Base-by-base conservation (phyloP, 2,888 invertebrate genomes). In the Ophioninae sp. region DNA sequence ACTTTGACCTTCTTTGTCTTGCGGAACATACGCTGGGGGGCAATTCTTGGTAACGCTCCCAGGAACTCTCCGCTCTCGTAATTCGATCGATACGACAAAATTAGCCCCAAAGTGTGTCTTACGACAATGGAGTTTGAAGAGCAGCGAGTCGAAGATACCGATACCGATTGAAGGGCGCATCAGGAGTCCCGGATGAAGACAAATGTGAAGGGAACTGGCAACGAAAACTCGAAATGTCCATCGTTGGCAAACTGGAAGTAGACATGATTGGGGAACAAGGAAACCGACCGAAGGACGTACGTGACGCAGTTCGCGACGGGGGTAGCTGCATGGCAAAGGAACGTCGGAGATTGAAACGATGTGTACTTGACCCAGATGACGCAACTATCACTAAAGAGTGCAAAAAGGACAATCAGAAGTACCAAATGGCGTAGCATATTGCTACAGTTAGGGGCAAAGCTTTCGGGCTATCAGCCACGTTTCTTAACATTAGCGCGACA, bases 381-480 rank as follows among this genome's bases (percentile, higher is more conserved):
- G 37, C 65, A 41, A 64, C 8, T 70, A 64, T 21, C 73, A 68
- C 61, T 75, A 68, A 64, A 76, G 65, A 75, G 78, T 68, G 78
- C 80, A 78, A 57, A 70, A 69, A 68, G 62, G 50, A 70, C 59
- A 74, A 83, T 69, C 76, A 81, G 73, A 83, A 78, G 8, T 62
- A 10, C 81, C 73, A 72, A 37, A 85, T 84, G 78, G 50, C 61
- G 41, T 30, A 23, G 68, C 59, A 76, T 73, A 69, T 65, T 79
- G 68, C 64, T 30, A 76, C 77, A 85, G 86, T 89, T 89, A 88
- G 87, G 86, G 88, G 89, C 88, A 90, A 91, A 90, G 87, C 91
- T 91, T 30, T 91, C 91, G 91, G 89, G 85, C 88, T 88, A 87
- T 88, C 86, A 86, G 87, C 20, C 67, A 70, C 59, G 65, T 79